These are phyloP conservation scores for Xenopus petersii DNA, from an alignment of 2,797 vertebrate genomes.

Conservation along the genomic window DNA sequence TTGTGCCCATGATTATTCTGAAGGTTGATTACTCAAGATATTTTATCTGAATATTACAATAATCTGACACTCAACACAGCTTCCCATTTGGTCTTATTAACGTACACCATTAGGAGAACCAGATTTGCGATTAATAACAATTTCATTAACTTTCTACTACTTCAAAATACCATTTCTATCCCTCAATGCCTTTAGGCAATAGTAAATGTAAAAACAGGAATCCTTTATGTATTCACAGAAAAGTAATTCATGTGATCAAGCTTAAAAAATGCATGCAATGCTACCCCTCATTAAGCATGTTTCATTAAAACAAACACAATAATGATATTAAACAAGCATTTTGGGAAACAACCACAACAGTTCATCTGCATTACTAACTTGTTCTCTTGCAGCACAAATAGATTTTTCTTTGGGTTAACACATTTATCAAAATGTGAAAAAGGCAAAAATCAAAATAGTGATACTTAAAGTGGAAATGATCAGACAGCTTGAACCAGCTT, in stretches of 20 bases:
- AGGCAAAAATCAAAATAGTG: conserved; percentile 42
- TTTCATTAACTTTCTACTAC: conserved; percentile 64
- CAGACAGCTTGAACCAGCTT: conserved; percentile 26
- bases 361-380: no score
- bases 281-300: conserved; percentile 61
- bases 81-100: conserved; percentile 57
- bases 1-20: no score
- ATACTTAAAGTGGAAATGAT: conserved; percentile 26
- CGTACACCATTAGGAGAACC: conserved; percentile 66
- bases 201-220: conserved; percentile 58
- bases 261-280: conserved; percentile 63
- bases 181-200: conserved; percentile 58
- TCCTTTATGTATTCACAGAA: conserved; percentile 58
- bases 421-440: conserved; percentile 25
- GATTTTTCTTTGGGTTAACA: conserved; percentile 29
- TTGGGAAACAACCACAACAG: conserved; percentile 12
- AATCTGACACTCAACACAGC: conserved; percentile 51
- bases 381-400: conserved; percentile 22
- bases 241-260: conserved; percentile 58
- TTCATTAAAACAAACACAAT: conserved; percentile 58
- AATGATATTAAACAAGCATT: conserved; percentile 49
- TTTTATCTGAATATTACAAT: conserved; percentile 46
- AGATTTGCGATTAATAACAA: conserved; percentile 64
- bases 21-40: no score
- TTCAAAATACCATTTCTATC: conserved; percentile 65